These are phyloP conservation scores for Phyllotreta striolata DNA, from an alignment of 2,888 invertebrate species.

Conservation along the genomic window DNA sequence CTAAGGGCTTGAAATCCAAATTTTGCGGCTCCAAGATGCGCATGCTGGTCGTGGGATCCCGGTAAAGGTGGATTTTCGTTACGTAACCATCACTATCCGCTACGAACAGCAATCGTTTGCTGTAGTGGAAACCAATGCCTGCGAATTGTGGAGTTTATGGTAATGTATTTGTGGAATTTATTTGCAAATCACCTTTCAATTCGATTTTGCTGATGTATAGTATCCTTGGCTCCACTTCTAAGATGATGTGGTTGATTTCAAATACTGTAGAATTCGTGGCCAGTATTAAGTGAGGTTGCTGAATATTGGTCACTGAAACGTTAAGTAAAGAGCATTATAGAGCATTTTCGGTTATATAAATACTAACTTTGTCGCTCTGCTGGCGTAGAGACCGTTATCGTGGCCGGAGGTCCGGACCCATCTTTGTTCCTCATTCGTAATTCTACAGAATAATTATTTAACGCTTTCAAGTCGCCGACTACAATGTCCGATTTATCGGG, in stretches of 20 bases:
- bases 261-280: slow-evolving; percentile 74
- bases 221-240: slow-evolving; percentile 73
- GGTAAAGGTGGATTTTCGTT: slow-evolving; percentile 62
- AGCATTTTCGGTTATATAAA: slow-evolving; percentile 28
- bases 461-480: slow-evolving; percentile 77
- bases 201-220: slow-evolving; percentile 63
- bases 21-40: slow-evolving; percentile 67
- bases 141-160: slow-evolving; percentile 45
- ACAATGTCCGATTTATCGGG: slow-evolving; percentile 77
- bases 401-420: slow-evolving; percentile 79
- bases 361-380: slow-evolving; percentile 70
- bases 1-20: slow-evolving; percentile 71
- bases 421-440: slow-evolving; percentile 81
- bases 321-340: slow-evolving; percentile 17
- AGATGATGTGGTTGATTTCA: slow-evolving; percentile 69
- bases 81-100: slow-evolving; percentile 72
- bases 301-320: slow-evolving; percentile 69
- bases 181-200: slow-evolving; percentile 19
- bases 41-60: slow-evolving; percentile 39
- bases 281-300: slow-evolving; percentile 74
- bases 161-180: not conserved
- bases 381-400: slow-evolving; percentile 72
- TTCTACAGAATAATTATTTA: slow-evolving; percentile 78
- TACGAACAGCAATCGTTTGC: slow-evolving; percentile 76
- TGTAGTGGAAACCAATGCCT: slow-evolving; percentile 83